Percentiles rank a stretch among this genome's conserved stretches.
phyloP scores from a whole-genome alignment of 2,888 invertebrate species.

The Melinaea menophilus region DNA sequence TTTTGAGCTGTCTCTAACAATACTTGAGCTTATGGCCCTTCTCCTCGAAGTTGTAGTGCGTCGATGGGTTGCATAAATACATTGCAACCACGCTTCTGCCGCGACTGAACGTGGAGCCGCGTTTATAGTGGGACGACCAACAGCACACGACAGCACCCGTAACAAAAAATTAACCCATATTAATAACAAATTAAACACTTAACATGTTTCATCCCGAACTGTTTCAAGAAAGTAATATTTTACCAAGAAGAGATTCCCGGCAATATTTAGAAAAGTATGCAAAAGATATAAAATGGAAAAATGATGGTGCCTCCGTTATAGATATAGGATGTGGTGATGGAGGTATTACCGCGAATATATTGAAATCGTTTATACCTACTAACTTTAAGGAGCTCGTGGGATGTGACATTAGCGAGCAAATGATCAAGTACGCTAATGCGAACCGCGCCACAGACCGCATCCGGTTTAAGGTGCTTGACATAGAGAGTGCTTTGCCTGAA shows the following conservation, averaged over 20 bases:
- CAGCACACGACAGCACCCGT: slow-evolving; percentile 43
- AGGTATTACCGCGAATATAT: slow-evolving; percentile 75
- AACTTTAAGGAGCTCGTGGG: slow-evolving; percentile 77
- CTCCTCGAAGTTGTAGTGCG: slow-evolving; percentile 42
- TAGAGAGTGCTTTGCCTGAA: slow-evolving; percentile 71
- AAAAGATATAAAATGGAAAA: slow-evolving; percentile 75
- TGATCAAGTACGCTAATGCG: slow-evolving; percentile 82
- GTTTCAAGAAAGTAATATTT: slow-evolving; percentile 81
- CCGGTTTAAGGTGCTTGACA: slow-evolving; percentile 77
- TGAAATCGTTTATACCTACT: slow-evolving; percentile 79
- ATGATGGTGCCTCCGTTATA: slow-evolving; percentile 59
- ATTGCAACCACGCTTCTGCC: slow-evolving; percentile 47
- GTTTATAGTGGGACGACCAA: slow-evolving; percentile 42
- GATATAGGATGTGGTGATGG: slow-evolving; percentile 89
- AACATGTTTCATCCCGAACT: slow-evolving; percentile 80
- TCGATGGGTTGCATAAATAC: slow-evolving; percentile 63
- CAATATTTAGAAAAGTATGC: slow-evolving; percentile 81
- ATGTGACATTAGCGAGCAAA: slow-evolving; percentile 83
- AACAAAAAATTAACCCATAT: slow-evolving; percentile 22
- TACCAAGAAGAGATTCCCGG: slow-evolving; percentile 80
- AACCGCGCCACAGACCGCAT: slow-evolving; percentile 66
- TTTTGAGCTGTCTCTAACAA: no score
- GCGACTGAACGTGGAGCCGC: slow-evolving; percentile 54
- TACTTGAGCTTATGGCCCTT: not conserved
- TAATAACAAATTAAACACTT: slow-evolving; percentile 32